Evolutionary conservation across 1,140 invertebrate genomes (phyloP), one percentile per base, ranked within the genome.

Genomic region (Pissodes strobi): DNA sequence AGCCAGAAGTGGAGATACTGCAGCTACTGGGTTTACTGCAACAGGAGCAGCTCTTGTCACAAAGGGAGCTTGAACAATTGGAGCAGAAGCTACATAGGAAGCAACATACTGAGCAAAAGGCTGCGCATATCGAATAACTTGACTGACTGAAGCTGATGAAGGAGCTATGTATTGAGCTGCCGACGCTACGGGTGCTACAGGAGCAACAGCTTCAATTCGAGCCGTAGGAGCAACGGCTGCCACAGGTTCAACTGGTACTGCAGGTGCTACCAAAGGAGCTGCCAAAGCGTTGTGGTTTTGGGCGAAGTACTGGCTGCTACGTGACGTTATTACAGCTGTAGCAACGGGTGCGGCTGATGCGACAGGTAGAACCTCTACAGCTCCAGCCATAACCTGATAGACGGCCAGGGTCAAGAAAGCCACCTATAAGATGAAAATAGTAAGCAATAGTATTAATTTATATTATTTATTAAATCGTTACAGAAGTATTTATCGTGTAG

Each of bases 271-370:
- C 6, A 34, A 41, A 12, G 60, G 57, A 1, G 43, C 57, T 12
- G 38, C 45, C 12, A 60, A 25, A 38, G 45, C 57, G 45, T 49
- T 60, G 18, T 60, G 46, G 30, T 30, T 60, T 37, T 39, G 57
- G 15, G 30, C 15, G 19, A 49, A 60, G 45, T 60, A 60, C 19
- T 60, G 57, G 17, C 25, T 37, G 57, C 57, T 60, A n/a, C 43
- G 43, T 3, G 39, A 3, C 0, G 57, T 19, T 5, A 38, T 8
- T 23, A 13, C 23, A n/a, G 22, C 17, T 13, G 38, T 12, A n/a
- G 30, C 57, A 2, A 37, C 23, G 10, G 19, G 19, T 12, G n/a
- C n/a, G n/a, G 27, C 46, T 21, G 18, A 17, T 1, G 48, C 49
- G 1, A 30, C 25, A 15, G 56, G 56, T 1, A 41, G 9, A 10